Evolutionary conservation across 2,888 invertebrate species (phyloP).

Genomic region (Metalampra italica): DNA sequence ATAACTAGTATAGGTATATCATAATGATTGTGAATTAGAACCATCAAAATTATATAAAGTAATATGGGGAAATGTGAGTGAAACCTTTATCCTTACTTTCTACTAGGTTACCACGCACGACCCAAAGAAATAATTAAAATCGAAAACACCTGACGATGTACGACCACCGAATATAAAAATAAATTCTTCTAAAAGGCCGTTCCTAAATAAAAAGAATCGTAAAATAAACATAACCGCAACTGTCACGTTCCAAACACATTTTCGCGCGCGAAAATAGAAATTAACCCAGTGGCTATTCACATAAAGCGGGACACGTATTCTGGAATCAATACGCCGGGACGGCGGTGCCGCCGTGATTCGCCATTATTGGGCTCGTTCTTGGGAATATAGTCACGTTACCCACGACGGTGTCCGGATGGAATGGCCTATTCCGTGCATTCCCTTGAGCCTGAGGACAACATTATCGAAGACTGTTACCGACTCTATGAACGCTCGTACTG

Average conservation of each 20-base stretch:
- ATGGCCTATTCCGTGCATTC: slow-evolving; percentile 37
- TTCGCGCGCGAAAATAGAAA: slow-evolving; percentile 35
- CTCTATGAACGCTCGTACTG: slow-evolving; percentile 25
- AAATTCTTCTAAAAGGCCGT: no score
- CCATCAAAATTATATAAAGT: no score
- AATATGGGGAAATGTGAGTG: no score
- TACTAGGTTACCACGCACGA: no score
- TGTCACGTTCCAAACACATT: slow-evolving; percentile 34
- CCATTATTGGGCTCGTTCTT: slow-evolving; percentile 37
- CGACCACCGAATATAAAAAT: not conserved
- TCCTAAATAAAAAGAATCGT: slow-evolving; percentile 6
- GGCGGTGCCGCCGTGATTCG: slow-evolving; percentile 21
- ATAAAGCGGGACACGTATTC: slow-evolving; percentile 35
- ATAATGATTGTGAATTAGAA: no score
- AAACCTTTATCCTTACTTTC: no score
- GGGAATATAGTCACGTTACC: slow-evolving; percentile 40
- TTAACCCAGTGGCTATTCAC: slow-evolving; percentile 30
- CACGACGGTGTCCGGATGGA: slow-evolving; percentile 24
- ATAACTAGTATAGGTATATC: no score
- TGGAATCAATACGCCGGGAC: slow-evolving; percentile 35
- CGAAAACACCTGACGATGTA: not conserved
- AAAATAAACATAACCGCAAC: slow-evolving; percentile 28
- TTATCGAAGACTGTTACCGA: slow-evolving; percentile 39
- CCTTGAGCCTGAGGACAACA: slow-evolving; percentile 28
- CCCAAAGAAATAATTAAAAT: no score